Evolutionary conservation across 2,797 vertebrate species (phyloP), one percentile per base, ranked within the genome.

Genomic region (Sebastes minor): DNA sequence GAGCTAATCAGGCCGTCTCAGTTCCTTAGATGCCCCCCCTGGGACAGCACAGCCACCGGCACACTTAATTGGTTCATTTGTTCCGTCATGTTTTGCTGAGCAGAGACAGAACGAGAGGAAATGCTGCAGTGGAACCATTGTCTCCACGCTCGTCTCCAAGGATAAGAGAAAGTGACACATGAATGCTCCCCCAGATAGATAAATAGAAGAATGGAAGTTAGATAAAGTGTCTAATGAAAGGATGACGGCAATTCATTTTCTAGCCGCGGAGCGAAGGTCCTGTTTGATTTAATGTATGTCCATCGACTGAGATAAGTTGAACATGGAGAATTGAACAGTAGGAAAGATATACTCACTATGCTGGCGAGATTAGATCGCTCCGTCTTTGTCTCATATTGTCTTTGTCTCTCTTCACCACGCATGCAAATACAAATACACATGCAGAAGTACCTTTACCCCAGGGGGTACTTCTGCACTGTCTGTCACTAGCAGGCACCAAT

Each of bases 11-110:
- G 92, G 88, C 91, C 85, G 92, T 93, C 93, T 94, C 92, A 91
- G 88, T 93, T 92, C 90, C 90, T 89, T 78, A 90, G 88, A 91
- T 89, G 83, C 70, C 78, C 86, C 93, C 89, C 89, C 49, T 68
- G 85, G 86, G 93, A 93, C 88, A 74, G 83, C 86, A 78, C 86
- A 92, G 94, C 90, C 93, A 94, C 92, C 86, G 62, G 88, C 89
- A 91, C 93, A 92, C 90, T 95, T 96, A 95, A 96, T 95, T 96
- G 95, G 91, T 95, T 95, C 94, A 95, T 96, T 96, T 96, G 95
- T 95, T 95, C 94, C 90, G 93, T 95, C 94, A 95, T 95, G 92
- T 95, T 95, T 93, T 95, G 94, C 91, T 94, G 92, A 94, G 91
- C 91, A 93, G 93, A 92, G 92, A 94, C 91, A 94, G 91, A 91